Evolutionary conservation across 1,140 invertebrate genomes (phyloP).

Genomic region (Oscheius sp.): DNA sequence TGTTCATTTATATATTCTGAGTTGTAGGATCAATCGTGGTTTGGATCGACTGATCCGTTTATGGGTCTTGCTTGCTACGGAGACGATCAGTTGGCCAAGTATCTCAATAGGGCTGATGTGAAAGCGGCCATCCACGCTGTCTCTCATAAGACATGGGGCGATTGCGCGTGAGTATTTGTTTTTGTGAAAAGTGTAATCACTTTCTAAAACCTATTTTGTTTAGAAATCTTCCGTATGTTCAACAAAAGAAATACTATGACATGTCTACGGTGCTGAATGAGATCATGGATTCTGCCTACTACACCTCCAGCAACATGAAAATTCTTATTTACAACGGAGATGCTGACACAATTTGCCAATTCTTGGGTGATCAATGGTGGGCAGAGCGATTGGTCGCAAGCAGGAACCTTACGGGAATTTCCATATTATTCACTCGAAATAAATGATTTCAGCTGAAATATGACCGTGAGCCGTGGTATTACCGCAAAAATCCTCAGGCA

Average conservation of each 20-base stretch:
- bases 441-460: constrained; percentile 8
- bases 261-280: constrained; percentile 63
- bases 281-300: constrained; percentile 62
- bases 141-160: background rate
- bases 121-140: constrained; percentile 62
- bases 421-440: background rate
- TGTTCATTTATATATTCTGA: background rate
- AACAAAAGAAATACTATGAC: constrained; percentile 26
- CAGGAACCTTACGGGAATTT: constrained; percentile 4
- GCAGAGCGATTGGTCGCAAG: constrained; percentile 53
- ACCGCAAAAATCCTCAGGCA: constrained; percentile 4
- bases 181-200: background rate
- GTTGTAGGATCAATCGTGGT: constrained; percentile 8
- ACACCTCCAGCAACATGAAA: constrained; percentile 51
- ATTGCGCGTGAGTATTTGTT: constrained; percentile 1
- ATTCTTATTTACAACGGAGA: constrained; percentile 66
- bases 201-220: background rate
- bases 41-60: constrained; percentile 28
- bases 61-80: constrained; percentile 32
- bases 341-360: constrained; percentile 67
- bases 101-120: constrained; percentile 60
- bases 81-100: constrained; percentile 53
- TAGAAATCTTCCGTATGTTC: background rate
- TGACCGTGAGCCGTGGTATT: constrained; percentile 33
- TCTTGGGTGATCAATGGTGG: constrained; percentile 67